Base-by-base conservation (phyloP, 2,888 invertebrate genomes). In the Drosophila fungiperda region DNA sequence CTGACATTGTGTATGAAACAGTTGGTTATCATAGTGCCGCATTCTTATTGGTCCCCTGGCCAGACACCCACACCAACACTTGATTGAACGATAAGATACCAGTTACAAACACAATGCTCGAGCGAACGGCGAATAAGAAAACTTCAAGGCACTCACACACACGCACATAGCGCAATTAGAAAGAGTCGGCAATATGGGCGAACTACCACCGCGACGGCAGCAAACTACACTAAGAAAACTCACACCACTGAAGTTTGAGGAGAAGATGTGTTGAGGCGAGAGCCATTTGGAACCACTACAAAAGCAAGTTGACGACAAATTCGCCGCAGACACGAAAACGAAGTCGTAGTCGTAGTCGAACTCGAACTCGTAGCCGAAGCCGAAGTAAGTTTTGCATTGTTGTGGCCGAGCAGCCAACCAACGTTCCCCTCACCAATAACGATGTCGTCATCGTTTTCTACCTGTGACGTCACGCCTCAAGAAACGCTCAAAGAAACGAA, bases 401-500 rank as follows among this genome's bases (percentile, higher is more conserved):
- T 86, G 80, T 80, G 76, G 84, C 76, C 50, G 35, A 33, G 12
- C 55, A 26, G 55, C 38, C 38, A 12, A n/a, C 9, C 38, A 57
- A 49, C 38, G 29, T 68, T 74, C 91, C 90, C 91, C 91, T 89
- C 52, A 68, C 52, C 26, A 65, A 40, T 58, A 54, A 48, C 33
- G 58, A 61, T 71, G 83, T 64, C 76, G 83, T 80, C 73, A 52
- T 33, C 23, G 78, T 48, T 52, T 45, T n/a, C 61, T 57, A 54
- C 36, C 53, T 68, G 76, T 89, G 87, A 89, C 89, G 87, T 87
- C 88, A 87, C 54, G 60, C 15, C 53, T 68, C 29, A 88, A 86
- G 88, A 88, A 82, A 65, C 68, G 59, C 91, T 83, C 80, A 87
- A 89, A 83, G 84, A 88, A 82, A 74, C 77, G 59, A 55, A 82